A percentile compares a stretch with the other conserved stretches of the same genome.
phyloP scores from a whole-genome alignment of 2,113 vertebrate genomes.

The Piprites chloris region DNA sequence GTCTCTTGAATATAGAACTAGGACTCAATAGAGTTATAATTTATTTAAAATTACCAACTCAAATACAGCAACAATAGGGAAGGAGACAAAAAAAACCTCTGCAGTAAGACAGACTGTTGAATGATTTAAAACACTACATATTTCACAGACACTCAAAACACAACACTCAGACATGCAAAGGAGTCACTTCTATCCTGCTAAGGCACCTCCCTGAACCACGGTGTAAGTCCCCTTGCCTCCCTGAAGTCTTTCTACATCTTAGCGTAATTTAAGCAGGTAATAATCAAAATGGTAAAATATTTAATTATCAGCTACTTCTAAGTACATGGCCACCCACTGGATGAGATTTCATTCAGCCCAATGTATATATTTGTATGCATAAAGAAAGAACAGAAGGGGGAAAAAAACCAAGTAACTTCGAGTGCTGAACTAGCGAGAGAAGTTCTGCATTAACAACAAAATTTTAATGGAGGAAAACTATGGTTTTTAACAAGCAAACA shows the following conservation, averaged over 20 bases:
- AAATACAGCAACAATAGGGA: neutral
- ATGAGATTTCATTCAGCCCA: neutral
- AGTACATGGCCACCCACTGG: neutral
- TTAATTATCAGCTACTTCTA: conserved; percentile 1
- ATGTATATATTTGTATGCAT: neutral
- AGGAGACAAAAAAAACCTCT: neutral
- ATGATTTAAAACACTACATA: neutral
- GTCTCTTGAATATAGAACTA: neutral
- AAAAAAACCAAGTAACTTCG: neutral
- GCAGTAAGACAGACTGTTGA: neutral
- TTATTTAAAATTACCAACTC: neutral
- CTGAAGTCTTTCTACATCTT: neutral
- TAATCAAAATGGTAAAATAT: conserved; percentile 11
- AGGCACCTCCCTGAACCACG: neutral
- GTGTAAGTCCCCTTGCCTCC: neutral
- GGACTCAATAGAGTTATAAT: neutral
- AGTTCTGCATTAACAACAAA: neutral
- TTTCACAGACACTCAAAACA: neutral
- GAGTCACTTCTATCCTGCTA: neutral
- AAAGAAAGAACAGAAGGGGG: neutral
- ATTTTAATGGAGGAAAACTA: neutral
- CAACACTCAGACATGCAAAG: neutral
- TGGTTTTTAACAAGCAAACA: neutral
- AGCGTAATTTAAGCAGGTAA: conserved; percentile 14
- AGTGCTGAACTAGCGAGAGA: neutral